Percentiles rank a stretch among this genome's conserved stretches.
Evolutionary conservation across 2,113 vertebrate genomes (phyloP).

Genomic region (Varanus salvator): DNA sequence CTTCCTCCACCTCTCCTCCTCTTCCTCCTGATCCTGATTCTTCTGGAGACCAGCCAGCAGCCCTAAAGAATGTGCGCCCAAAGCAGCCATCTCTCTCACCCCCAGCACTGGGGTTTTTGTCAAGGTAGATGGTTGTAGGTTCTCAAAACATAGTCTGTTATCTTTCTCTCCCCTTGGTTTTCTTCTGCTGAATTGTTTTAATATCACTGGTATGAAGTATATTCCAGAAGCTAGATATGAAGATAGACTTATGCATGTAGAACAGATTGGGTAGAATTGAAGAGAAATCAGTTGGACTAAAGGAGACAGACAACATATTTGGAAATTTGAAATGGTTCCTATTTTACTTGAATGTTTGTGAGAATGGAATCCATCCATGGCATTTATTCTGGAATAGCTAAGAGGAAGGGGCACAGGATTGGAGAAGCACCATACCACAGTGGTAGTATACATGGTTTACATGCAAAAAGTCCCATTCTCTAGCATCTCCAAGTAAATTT

Average conservation of each 20-base stretch:
- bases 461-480: background rate
- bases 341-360: background rate
- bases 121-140: background rate
- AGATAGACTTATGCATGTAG: background rate
- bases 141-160: background rate
- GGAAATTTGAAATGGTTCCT: background rate
- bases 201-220: background rate
- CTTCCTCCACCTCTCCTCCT: no score
- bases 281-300: background rate
- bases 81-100: no score
- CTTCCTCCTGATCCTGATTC: no score
- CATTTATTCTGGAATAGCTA: background rate
- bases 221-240: background rate
- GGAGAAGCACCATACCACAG: background rate
- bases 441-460: background rate
- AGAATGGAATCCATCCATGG: background rate
- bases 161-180: background rate
- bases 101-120: background rate
- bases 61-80: no score
- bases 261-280: background rate
- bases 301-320: background rate
- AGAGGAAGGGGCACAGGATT: background rate
- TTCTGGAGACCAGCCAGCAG: no score
- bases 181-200: background rate
- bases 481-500: background rate